phyloP scores from a whole-genome alignment of 2,113 vertebrate genomes.

The Saimiri boliviensis region DNA sequence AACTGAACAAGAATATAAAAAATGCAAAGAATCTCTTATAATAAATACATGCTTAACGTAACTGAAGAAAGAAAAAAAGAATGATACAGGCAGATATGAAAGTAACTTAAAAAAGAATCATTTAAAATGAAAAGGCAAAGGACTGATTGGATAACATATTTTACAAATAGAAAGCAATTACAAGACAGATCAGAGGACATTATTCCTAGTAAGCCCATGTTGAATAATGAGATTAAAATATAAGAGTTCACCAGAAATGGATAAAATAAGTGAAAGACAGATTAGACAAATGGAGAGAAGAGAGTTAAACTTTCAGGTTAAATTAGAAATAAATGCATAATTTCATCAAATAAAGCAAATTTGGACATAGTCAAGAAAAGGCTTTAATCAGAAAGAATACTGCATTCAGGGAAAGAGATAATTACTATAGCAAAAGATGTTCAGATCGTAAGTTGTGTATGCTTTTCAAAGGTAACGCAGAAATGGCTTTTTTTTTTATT shows the following conservation, averaged over 20 bases:
- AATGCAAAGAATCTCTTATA: neutral
- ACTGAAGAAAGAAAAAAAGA: neutral
- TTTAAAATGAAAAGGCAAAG: neutral
- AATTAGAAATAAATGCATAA: neutral
- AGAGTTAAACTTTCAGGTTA: neutral
- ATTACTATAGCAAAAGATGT: neutral
- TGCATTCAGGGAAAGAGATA: neutral
- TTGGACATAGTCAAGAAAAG: neutral
- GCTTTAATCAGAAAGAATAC: neutral
- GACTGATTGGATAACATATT: neutral
- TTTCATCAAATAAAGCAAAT: neutral
- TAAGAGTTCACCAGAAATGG: neutral
- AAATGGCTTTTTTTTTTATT: neutral
- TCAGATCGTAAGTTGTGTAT: neutral
- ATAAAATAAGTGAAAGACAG: neutral
- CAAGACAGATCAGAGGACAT: neutral
- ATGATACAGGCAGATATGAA: neutral
- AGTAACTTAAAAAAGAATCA: neutral
- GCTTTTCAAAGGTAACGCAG: neutral
- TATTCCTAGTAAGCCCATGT: neutral
- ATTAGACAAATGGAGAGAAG: neutral
- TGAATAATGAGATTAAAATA: neutral
- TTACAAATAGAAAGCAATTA: neutral
- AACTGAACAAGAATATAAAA: neutral
- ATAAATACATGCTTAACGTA: neutral